Evolutionary conservation across 2,797 vertebrate genomes (phyloP), one percentile per base, ranked within the genome.

Genomic region (Morelia viridis): DNA sequence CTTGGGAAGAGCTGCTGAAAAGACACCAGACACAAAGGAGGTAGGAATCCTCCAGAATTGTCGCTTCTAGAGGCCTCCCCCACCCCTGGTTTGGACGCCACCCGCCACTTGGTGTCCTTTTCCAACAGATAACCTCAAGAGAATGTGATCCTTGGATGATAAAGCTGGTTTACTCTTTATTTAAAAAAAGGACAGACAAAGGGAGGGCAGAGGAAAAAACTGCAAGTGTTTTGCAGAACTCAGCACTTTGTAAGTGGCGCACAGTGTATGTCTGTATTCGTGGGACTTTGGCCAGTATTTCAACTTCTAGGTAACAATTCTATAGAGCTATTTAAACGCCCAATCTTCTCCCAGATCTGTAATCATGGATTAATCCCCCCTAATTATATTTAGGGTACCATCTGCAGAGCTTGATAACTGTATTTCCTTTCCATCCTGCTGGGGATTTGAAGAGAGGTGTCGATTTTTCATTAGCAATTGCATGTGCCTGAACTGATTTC

Each of bases 1-100:
- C 88, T 1, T 96, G 94, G 85, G 90, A 92, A 87, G 28, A 1
- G 1, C 0, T 94, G 95, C 92, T 94, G 0, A 71, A 65, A 87
- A 57, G 87, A 92, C 80, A 93, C 35, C 71, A 46, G 22, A 46
- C 24, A 46, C 1, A 22, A 90, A 0, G 10, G 11, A 22, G 2
- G 19, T 68, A 9, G 12, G 83, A 7, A 53, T 85, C n/a, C 41
- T 24, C 17, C 24, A 46, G 46, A 41, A 46, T 46, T 15, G 65
- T 68, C 2, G 11, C 50, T 65, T n/a, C 28, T n/a, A 65, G 3
- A 53, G 50, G 50, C 50, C 50, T 53, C 50, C 50, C 50, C 8
- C 50, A 53, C 50, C 1, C 50, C 50, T 53, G 6, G 50, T 1
- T 53, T 8, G 7, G 50, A 53, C 65, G 2, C 65, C 28, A 10